phyloP scores from a whole-genome alignment of 2,113 vertebrate genomes.

The Xenopus borealis region DNA sequence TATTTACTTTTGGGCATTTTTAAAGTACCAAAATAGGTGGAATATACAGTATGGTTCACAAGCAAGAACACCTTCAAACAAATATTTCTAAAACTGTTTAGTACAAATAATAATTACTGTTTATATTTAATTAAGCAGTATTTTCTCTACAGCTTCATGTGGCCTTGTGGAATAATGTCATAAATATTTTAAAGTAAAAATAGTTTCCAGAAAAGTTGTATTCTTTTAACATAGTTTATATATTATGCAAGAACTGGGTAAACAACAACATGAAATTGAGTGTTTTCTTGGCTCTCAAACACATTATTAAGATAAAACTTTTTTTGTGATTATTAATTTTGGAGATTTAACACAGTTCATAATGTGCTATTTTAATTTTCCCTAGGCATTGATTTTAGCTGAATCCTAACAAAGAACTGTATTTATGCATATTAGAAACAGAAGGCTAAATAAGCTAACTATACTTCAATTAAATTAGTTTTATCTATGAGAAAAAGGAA shows the following conservation, averaged over 20 bases:
- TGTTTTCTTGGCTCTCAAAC: constrained; percentile 14
- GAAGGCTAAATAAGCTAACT: not conserved
- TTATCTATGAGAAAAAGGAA: no score
- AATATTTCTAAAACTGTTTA: constrained; percentile 6
- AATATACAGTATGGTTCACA: not conserved
- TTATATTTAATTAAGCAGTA: constrained; percentile 22
- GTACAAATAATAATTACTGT: not conserved
- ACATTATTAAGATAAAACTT: constrained; percentile 4
- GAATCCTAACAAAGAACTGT: constrained; percentile 5
- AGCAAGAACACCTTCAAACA: constrained; percentile 2
- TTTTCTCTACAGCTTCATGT: constrained; percentile 7
- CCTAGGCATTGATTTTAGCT: constrained; percentile 3
- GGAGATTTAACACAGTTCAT: constrained; percentile 5
- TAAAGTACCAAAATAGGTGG: not conserved
- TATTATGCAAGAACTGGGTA: not conserved
- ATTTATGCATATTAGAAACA: no score
- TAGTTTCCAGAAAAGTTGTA: constrained; percentile 21
- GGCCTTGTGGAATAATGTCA: constrained; percentile 8
- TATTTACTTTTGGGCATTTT: not conserved
- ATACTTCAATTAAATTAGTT: not conserved
- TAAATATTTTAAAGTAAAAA: constrained; percentile 14
- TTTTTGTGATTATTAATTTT: constrained; percentile 9
- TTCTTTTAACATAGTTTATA: not conserved
- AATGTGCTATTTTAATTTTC: constrained; percentile 21
- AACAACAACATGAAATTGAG: constrained; percentile 8